Evolutionary conservation across 2,888 invertebrate species (phyloP), one percentile per base, ranked within the genome.

Genomic region (Pristionchus exspectatus): DNA sequence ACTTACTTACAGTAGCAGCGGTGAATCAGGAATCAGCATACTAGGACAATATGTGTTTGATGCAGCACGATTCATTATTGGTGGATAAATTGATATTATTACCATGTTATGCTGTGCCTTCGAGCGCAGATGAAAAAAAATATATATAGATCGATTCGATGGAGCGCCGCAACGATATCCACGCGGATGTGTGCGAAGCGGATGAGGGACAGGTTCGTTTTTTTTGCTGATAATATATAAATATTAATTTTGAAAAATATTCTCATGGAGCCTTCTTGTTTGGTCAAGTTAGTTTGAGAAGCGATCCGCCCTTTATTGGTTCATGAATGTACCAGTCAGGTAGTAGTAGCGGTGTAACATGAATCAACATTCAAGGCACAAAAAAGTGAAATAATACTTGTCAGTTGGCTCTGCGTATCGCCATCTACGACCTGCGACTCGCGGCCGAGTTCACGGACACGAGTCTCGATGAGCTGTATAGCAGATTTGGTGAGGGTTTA

Each of bases 401-500:
- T 87, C 84, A 91, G 90, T 89, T 92, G n/a, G 90, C 90, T 5
- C 88, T 92, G 0, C 66, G 93, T 44, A 90, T 93, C 72, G 91
- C 90, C 44, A 90, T 93, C 84, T 93, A 92, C 72, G 92, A 93
- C 63, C 83, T 92, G 1, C 90, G 92, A 16, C 89, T 93, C n/a
- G 88, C 91, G 90, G 91, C 92, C 21, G 93, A 93, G 81, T 93
- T 93, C 92, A 93, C 92, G 0, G 92, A 92, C 59, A 69, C 77
- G 30, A 81, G 89, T 16, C 63, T 92, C 7, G 89, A 87, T 0
- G 18, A 69, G 18, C 86, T 93, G 7, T 91, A 92, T 69, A 54
- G 81, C 0, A 89, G 69, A 24, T 89, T 30, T 56, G 88, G 92
- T 92, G 69, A 69, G 89, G 59, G 56, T 24, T 21, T 50, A 50